Evolutionary conservation across 2,797 vertebrate genomes (phyloP), one percentile per base, ranked within the genome.

Genomic region (Thamnophis elegans): DNA sequence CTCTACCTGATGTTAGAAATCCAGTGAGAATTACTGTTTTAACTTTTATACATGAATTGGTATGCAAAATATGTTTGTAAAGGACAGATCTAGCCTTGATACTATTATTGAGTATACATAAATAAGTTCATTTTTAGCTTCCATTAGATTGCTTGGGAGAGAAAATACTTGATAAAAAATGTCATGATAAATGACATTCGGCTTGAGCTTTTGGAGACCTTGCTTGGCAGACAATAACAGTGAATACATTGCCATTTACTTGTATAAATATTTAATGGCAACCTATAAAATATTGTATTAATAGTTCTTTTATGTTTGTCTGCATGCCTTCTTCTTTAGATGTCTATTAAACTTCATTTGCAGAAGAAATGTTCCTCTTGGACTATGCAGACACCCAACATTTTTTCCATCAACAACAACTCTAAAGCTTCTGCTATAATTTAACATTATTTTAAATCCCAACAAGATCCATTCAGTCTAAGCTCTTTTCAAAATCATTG

Each of bases 1-100:
- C 99, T 22, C 97, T 99, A 92, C 99, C 99, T 0, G 99, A 99
- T 0, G 99, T 99, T 93, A 98, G 99, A 93, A 99, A 99, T 91
- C 95, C 96, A 92, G 99, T 99, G 95, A 98, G 98, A 97, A 94
- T 73, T 87, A 14, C n/a, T 54, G 13, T 22, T n/a, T 54, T 62
- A 9, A 20, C 18, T 85, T 54, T 85, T 25, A 32, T 47, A 16
- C 32, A n/a, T 51, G 18, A 16, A n/a, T 22, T 51, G 53, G 87
- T 18, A 26, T 42, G n/a, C 25, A 42, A 25, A 26, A 32, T 26
- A 26, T 53, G 59, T 78, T 59, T 42, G 4, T 88, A 93, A 87
- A 62, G 22, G 5, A 0, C 53, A 73, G 25, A 60, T 88, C 13
- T 55, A 89, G 18, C n/a, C 78, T 25, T 82, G 42, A 82, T 47